Conservation (phyloP, 2,113 vertebrate genomes). For the Gymnogyps californianus region DNA sequence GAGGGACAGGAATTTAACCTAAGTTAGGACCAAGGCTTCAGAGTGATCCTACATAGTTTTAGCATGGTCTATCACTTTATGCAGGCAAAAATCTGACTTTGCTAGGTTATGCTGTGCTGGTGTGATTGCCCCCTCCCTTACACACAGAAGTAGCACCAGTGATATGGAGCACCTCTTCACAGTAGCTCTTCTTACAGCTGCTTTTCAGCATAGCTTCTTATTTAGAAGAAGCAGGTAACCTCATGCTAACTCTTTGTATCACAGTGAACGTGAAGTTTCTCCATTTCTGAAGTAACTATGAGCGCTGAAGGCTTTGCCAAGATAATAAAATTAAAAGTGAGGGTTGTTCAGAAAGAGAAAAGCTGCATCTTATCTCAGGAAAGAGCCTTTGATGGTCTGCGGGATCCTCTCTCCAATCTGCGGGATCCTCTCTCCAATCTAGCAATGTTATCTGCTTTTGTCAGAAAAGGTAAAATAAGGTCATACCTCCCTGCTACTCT, state of each 20-base stretch:
- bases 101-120: background rate
- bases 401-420: background rate
- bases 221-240: background rate
- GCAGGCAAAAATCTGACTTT: background rate
- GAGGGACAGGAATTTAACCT: background rate
- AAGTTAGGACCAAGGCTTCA: background rate
- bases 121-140: background rate
- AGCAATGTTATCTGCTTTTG: background rate
- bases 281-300: background rate
- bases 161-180: background rate
- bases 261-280: background rate
- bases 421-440: background rate
- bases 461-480: slow-evolving; percentile 3
- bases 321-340: background rate
- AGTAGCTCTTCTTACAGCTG: background rate
- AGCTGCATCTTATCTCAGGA: background rate
- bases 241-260: background rate
- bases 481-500: background rate
- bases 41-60: background rate
- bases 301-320: background rate
- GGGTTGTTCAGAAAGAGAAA: background rate
- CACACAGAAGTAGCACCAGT: background rate
- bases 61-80: background rate
- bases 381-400: background rate
- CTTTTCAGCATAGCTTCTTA: background rate